Evolutionary conservation across 2,113 vertebrate species (phyloP).

Genomic region (Gavialis gangeticus): DNA sequence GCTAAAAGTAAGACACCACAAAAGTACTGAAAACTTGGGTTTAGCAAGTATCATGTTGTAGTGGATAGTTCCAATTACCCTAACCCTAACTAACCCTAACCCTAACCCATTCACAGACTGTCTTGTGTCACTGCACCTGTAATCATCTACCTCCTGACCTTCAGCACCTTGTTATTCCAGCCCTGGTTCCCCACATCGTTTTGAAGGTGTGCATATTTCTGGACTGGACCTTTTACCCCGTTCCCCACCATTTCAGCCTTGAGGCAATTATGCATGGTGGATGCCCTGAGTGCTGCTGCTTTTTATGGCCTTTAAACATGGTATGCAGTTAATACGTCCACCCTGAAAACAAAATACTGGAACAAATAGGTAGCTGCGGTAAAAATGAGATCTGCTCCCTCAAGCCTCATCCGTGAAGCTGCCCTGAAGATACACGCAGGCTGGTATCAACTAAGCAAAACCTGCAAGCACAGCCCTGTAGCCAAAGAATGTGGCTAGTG

Average conservation of each 20-base stretch:
- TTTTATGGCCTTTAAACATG: not conserved
- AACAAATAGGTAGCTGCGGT: not conserved
- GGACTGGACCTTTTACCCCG: not conserved
- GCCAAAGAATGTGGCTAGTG: not conserved
- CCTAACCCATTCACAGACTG: not conserved
- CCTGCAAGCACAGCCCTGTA: not conserved
- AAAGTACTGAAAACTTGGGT: not conserved
- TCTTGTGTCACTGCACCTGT: not conserved
- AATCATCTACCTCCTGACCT: not conserved
- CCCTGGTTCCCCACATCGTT: not conserved
- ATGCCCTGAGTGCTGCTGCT: accelerated
- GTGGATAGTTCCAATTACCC: not conserved
- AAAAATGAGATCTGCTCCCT: not conserved
- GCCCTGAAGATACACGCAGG: not conserved
- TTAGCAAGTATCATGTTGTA: not conserved
- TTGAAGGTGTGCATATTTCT: not conserved
- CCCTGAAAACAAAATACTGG: not conserved
- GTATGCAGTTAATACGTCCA: not conserved
- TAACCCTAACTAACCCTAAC: not conserved
- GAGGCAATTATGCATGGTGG: accelerated
- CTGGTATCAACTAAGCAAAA: constrained; percentile 46
- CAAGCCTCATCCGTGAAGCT: not conserved
- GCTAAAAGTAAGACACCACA: not conserved
- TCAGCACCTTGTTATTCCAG: not conserved
- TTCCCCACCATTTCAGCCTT: accelerated